phyloP scores from a whole-genome alignment of 64 coral and sea anemone genomes.

The Pachyseris speciosa region DNA sequence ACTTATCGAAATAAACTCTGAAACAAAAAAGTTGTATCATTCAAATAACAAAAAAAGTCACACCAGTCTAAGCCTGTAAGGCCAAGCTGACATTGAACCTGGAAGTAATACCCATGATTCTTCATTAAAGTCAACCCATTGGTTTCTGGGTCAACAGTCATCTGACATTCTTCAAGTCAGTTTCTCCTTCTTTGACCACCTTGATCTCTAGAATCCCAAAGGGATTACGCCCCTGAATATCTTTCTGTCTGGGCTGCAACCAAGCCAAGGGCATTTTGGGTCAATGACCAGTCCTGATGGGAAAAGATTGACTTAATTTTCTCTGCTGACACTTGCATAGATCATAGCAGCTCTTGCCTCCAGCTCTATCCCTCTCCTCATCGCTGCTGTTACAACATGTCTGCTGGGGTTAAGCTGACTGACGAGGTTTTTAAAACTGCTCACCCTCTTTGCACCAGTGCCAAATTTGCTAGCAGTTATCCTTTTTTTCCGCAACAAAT shows the following conservation, averaged over 20 bases:
- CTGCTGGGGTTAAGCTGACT: too few relatives aligned
- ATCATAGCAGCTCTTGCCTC: constrained; percentile 67
- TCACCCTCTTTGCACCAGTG: constrained; percentile 57
- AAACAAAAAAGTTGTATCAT: constrained; percentile 25
- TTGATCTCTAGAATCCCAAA: constrained; percentile 30
- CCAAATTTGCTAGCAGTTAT: constrained; percentile 73
- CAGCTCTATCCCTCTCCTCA: constrained; percentile 53
- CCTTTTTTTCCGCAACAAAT: constrained; percentile 45
- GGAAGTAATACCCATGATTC: constrained; percentile 33
- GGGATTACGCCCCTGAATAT: background rate
- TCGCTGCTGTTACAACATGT: constrained; percentile 45
- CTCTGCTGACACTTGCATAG: too few relatives aligned
- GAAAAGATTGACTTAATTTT: too few relatives aligned
- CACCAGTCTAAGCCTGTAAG: constrained; percentile 71
- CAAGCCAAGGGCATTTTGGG: constrained; percentile 71
- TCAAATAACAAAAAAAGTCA: constrained; percentile 62
- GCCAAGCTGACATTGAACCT: constrained; percentile 58
- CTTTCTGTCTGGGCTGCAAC: constrained; percentile 56
- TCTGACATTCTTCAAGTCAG: too few relatives aligned
- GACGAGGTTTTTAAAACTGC: too few relatives aligned
- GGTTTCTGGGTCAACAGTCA: background rate
- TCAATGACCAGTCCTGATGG: too few relatives aligned
- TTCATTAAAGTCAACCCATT: constrained; percentile 1
- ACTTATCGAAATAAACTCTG: constrained; percentile 52
- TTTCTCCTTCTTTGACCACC: constrained; percentile 11